Percentiles rank a stretch among this genome's conserved stretches.
phyloP scores from a whole-genome alignment of 2,888 invertebrate genomes.

The Nomada ferruginata region DNA sequence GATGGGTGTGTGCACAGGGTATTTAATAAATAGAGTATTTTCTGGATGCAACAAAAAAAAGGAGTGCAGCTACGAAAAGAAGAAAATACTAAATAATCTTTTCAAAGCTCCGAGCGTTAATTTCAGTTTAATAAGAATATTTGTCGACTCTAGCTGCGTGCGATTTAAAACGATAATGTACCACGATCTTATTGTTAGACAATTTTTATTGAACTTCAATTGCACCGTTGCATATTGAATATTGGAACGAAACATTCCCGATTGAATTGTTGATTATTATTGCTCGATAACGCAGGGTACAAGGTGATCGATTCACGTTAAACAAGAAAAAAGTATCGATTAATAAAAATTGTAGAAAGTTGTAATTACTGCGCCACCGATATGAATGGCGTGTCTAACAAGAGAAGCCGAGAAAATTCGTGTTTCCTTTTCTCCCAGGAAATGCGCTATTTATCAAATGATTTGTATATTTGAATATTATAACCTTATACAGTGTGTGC shows the following conservation, averaged over 20 bases:
- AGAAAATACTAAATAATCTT: not conserved
- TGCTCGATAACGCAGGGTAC: slow-evolving; percentile 7
- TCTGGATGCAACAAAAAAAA: slow-evolving; percentile 17
- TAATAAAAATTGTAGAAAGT: slow-evolving; percentile 11
- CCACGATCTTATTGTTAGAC: not conserved
- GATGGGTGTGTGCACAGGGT: slow-evolving; percentile 12
- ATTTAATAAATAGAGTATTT: slow-evolving; percentile 53
- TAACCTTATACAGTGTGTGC: slow-evolving; percentile 29
- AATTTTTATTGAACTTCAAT: slow-evolving; percentile 1
- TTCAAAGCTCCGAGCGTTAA: not conserved
- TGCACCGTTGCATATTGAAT: not conserved
- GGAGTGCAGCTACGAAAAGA: not conserved
- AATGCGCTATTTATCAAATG: slow-evolving; percentile 52
- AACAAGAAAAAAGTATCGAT: slow-evolving; percentile 8
- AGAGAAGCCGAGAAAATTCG: not conserved
- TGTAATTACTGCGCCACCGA: not conserved
- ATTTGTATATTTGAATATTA: slow-evolving; percentile 36
- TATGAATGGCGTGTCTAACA: not conserved
- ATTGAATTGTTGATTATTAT: slow-evolving; percentile 9
- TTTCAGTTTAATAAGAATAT: not conserved
- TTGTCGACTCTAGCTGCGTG: not conserved
- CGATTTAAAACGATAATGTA: not conserved
- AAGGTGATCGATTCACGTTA: not conserved
- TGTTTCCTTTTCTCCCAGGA: slow-evolving; percentile 6
- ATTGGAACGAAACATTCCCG: slow-evolving; percentile 15